phyloP scores from a whole-genome alignment of 2,797 vertebrate species.

The Eptatretus atami region DNA sequence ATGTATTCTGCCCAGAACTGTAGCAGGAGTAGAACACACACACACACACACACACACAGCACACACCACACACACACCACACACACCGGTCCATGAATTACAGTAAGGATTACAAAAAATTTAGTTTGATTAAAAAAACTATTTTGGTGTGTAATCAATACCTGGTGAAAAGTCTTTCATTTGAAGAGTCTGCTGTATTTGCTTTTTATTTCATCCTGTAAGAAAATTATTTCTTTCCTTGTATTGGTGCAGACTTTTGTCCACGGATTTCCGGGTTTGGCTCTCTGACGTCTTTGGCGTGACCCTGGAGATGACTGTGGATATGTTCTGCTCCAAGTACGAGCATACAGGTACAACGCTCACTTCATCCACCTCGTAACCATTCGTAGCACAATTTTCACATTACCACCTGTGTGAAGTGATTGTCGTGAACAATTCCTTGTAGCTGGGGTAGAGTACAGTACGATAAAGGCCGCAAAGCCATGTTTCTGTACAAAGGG shows the following conservation, averaged over 20 bases:
- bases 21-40: too few relatives aligned
- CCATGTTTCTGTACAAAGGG: too few relatives aligned
- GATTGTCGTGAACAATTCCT: too few relatives aligned
- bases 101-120: too few relatives aligned
- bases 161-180: neutral
- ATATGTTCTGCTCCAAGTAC: slow-evolving; percentile 71
- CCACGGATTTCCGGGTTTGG: slow-evolving; percentile 45
- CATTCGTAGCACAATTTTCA: too few relatives aligned
- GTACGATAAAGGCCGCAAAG: too few relatives aligned
- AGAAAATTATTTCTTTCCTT: neutral
- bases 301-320: slow-evolving; percentile 40
- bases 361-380: neutral
- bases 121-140: neutral
- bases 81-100: too few relatives aligned
- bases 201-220: neutral
- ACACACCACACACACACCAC: too few relatives aligned
- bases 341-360: slow-evolving; percentile 42
- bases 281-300: slow-evolving; percentile 35
- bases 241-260: slow-evolving; percentile 24
- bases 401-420: too few relatives aligned
- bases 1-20: too few relatives aligned
- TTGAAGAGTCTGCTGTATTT: neutral
- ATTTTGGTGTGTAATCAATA: neutral
- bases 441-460: too few relatives aligned
- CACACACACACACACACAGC: too few relatives aligned